phyloP scores from a whole-genome alignment of 2,888 invertebrate species.

The Cheilosia vernalis region DNA sequence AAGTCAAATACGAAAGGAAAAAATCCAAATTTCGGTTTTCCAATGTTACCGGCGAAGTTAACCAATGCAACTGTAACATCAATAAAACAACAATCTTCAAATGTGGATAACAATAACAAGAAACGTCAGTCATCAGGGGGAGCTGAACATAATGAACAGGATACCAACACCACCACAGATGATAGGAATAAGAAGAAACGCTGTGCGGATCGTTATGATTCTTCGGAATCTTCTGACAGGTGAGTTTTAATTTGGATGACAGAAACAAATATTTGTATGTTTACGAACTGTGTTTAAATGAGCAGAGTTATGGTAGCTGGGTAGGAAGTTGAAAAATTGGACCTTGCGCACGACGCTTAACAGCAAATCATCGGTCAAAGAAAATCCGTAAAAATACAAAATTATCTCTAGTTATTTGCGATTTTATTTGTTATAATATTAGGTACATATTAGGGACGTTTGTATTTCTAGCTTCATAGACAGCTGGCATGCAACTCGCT shows the following conservation, averaged over 20 bases:
- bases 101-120: conserved; percentile 26
- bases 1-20: conserved; percentile 52
- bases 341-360: too few species aligned
- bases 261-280: neutral
- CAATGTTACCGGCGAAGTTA: conserved; percentile 39
- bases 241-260: conserved; percentile 82
- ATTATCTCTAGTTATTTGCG: too few species aligned
- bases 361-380: too few species aligned
- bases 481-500: too few species aligned
- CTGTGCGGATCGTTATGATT: conserved; percentile 96
- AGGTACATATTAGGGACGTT: too few species aligned
- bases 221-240: conserved; percentile 97
- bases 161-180: conserved; percentile 83
- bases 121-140: conserved; percentile 36
- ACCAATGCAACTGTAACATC: conserved; percentile 9
- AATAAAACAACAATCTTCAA: conserved; percentile 30
- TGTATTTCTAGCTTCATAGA: too few species aligned
- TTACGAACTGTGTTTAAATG: too few species aligned
- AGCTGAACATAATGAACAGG: conserved; percentile 24
- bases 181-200: conserved; percentile 92
- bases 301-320: too few species aligned
- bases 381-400: too few species aligned
- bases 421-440: too few species aligned
- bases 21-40: conserved; percentile 53
- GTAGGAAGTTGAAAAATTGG: too few species aligned